Percentiles rank a stretch among this genome's conserved stretches.
Conservation (phyloP, 2,113 vertebrate species). For the Cryptomyrus ogoouensis region DNA sequence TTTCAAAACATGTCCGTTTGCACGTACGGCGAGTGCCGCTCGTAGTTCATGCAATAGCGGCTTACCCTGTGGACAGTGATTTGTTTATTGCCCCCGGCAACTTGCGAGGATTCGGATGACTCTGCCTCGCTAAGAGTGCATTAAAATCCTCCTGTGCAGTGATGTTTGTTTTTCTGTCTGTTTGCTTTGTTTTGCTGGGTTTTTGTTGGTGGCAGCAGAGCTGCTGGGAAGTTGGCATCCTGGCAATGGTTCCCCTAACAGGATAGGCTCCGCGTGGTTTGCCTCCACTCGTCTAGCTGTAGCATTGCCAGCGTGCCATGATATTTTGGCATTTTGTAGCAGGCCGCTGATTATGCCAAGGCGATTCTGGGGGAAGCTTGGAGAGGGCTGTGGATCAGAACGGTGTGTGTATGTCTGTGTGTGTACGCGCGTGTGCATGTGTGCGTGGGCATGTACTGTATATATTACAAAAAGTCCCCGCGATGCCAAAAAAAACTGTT, state of each 20-base stretch:
- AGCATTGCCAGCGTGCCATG: neutral
- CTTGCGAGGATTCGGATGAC: neutral
- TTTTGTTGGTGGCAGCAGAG: neutral
- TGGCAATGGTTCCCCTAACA: neutral
- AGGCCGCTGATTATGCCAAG: constrained; percentile 13
- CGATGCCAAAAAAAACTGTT: neutral
- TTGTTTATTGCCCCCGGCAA: constrained; percentile 16
- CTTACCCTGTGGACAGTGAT: neutral
- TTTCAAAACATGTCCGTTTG: neutral
- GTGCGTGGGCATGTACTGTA: neutral
- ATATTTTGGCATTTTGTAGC: constrained; percentile 16
- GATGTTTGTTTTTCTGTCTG: constrained; percentile 1
- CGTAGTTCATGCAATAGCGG: neutral
- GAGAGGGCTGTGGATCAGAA: constrained; percentile 14
- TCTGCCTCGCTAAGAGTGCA: neutral
- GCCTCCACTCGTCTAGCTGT: neutral
- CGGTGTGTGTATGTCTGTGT: neutral
- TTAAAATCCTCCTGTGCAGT: neutral
- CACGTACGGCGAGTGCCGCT: neutral
- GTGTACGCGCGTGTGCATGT: neutral
- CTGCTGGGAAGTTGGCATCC: neutral
- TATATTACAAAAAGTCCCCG: neutral
- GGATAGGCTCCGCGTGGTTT: constrained; percentile 8
- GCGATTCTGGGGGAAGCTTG: neutral
- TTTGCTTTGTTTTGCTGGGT: constrained; percentile 5